Evolutionary conservation across 1,140 invertebrate species (phyloP).

Genomic region (Rhyzopertha dominica): DNA sequence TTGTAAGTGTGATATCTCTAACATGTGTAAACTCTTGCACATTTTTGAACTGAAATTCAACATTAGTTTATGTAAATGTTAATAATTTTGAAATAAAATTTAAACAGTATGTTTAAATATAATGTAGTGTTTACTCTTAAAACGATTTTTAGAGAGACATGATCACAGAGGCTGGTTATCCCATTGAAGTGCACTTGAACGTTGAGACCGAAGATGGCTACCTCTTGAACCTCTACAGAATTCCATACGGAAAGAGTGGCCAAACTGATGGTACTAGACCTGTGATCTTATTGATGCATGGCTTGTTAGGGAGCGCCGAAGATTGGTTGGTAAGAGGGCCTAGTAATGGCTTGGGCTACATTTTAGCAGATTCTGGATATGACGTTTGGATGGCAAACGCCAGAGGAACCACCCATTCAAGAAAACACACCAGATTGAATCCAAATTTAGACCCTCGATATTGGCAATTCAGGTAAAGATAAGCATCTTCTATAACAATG

Average conservation of each 20-base stretch:
- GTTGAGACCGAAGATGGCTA: conserved; percentile 51
- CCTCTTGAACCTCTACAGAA: conserved; percentile 47
- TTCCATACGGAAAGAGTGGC: conserved; percentile 36
- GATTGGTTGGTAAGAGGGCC: conserved; percentile 57
- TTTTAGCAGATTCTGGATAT: conserved; percentile 65
- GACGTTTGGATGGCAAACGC: conserved; percentile 73
- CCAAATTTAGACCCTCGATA: conserved; percentile 53
- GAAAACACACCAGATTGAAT: conserved; percentile 45
- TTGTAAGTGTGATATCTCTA: too few relatives aligned
- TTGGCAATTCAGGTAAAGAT: conserved; percentile 64
- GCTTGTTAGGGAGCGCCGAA: conserved; percentile 58
- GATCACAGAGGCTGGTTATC: conserved; percentile 28
- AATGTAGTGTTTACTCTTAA: too few relatives aligned
- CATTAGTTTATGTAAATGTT: too few relatives aligned
- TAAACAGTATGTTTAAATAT: too few relatives aligned
- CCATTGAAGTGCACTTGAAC: conserved; percentile 26
- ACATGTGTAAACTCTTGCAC: too few relatives aligned
- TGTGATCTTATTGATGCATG: conserved; percentile 55
- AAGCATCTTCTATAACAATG: too few relatives aligned
- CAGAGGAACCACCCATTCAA: conserved; percentile 59
- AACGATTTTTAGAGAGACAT: conserved; percentile 24
- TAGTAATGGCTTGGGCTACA: conserved; percentile 48
- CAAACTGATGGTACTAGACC: conserved; percentile 1
- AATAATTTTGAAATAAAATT: too few relatives aligned
- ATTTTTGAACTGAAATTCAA: too few relatives aligned